Base-by-base conservation (phyloP, 2,113 vertebrate genomes). In the Ameiurus melas region DNA sequence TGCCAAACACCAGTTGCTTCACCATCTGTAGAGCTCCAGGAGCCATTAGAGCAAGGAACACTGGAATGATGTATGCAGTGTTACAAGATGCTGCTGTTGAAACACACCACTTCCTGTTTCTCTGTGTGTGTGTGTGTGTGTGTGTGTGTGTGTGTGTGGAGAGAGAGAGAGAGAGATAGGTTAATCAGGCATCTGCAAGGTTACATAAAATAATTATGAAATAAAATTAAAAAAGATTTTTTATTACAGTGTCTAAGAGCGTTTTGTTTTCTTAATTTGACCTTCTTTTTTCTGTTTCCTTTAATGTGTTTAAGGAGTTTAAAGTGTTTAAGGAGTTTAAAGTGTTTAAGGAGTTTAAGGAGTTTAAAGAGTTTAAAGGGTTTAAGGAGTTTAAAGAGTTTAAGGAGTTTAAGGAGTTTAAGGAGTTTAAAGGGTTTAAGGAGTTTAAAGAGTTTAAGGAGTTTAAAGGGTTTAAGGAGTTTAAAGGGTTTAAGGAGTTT, bases 1-100 rank as follows among this genome's bases (percentile, higher is more conserved):
- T 12, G 9, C 90, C 91, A 90, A 89, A 91, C 91, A 91, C 91
- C 91, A 93, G 93, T 94, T 94, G 94, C 89, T 93, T 93, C 90
- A 86, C 93, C 94, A 94, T 94, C 95, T 96, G 94, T 92, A 93
- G 90, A 64, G 60, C 30, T 73, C 20, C 47, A 33, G 14, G 30
- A 85, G 47, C 4, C 10, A n/a, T 16, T 4, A 79, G 75, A 78
- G 75, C 2, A 47, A 79, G 75, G 4, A 53, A 55, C 22, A 3
- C 47, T 0, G 39, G 27, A 53, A 8, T 53, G 43, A 43, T 75
- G 16, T 25, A 25, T 77, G 55, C 27, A 39, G 51, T 71, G 43
- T 85, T 39, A 73, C 20, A 16, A 27, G 73, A 25, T 25, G 13
- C 71, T 75, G 70, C 70, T 9, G 33, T 39, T 36, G 25, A 25